A percentile compares a stretch with the other conserved stretches of the same genome.
Evolutionary conservation across 2,797 vertebrate species (phyloP).

Genomic region (Cyclopterus lumpus): DNA sequence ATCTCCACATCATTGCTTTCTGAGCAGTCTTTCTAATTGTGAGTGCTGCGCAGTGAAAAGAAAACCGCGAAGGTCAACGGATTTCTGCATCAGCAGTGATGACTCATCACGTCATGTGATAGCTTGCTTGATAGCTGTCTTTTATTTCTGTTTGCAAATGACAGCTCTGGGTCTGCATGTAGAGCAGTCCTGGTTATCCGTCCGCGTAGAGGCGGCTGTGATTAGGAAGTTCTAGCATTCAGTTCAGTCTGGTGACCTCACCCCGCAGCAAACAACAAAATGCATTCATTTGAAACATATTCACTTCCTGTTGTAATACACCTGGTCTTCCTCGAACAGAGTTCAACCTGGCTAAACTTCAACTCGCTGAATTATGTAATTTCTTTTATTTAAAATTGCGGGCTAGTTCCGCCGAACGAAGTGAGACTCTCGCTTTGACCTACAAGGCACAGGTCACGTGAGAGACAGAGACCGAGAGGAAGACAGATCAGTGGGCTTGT

Average conservation of each 20-base stretch:
- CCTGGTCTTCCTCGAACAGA: background rate
- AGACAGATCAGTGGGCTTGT: background rate
- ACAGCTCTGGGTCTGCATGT: slow-evolving; percentile 19
- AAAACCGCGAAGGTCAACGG: slow-evolving; percentile 56
- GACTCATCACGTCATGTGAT: slow-evolving; percentile 54
- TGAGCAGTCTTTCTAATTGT: slow-evolving; percentile 1
- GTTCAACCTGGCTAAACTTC: background rate
- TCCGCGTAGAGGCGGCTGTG: background rate
- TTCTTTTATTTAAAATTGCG: background rate
- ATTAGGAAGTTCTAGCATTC: slow-evolving; percentile 10
- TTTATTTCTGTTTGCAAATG: slow-evolving; percentile 30
- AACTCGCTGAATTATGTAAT: background rate
- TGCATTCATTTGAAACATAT: background rate
- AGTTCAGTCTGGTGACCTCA: background rate
- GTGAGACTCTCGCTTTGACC: background rate
- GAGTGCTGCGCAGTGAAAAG: slow-evolving; percentile 7
- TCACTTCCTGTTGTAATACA: slow-evolving; percentile 1
- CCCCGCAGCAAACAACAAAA: background rate
- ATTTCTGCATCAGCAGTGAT: slow-evolving; percentile 46
- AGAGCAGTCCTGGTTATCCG: background rate
- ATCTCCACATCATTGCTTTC: slow-evolving; percentile 30
- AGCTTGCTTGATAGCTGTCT: slow-evolving; percentile 50
- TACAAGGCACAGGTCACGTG: background rate
- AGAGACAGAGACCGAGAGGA: background rate
- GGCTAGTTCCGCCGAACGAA: background rate